A percentile compares a stretch with the other conserved stretches of the same genome.
These are phyloP conservation scores for Nanorana parkeri DNA, from an alignment of 2,113 vertebrate genomes.

Conservation along the genomic window DNA sequence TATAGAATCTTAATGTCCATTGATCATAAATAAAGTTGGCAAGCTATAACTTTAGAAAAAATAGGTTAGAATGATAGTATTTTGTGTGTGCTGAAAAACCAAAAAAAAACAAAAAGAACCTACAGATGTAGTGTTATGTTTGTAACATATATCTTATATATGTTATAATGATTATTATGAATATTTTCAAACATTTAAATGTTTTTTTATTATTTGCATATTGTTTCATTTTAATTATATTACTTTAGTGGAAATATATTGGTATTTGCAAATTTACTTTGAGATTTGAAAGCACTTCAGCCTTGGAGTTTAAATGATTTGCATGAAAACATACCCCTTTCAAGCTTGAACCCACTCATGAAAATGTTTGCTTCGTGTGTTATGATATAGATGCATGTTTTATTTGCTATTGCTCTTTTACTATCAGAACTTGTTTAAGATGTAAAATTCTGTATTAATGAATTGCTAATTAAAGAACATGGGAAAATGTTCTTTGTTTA, in stretches of 20 bases:
- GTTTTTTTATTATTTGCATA: too few species aligned
- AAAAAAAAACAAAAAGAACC: background rate
- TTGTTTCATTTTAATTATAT: background rate
- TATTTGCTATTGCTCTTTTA: conserved; percentile 17
- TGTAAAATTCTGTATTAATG: background rate
- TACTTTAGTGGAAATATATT: background rate
- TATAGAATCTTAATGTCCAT: background rate
- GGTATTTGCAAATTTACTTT: background rate
- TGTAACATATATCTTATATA: too few species aligned
- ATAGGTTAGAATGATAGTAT: background rate
- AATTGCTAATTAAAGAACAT: background rate
- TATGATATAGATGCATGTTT: conserved; percentile 34
- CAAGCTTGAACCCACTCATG: conserved; percentile 71
- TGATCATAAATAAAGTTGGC: too few species aligned
- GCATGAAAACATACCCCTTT: conserved; percentile 75
- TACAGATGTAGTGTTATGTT: too few species aligned
- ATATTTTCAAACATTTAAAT: too few species aligned
- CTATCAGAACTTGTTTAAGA: background rate
- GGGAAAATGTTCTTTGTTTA: background rate
- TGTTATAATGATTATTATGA: too few species aligned
- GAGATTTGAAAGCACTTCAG: conserved; percentile 64
- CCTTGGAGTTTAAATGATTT: conserved; percentile 83
- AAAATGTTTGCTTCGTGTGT: conserved; percentile 31
- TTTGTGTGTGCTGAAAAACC: conserved; percentile 31
- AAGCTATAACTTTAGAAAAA: too few species aligned